Evolutionary conservation across 1,140 invertebrate genomes (phyloP), one percentile per base, ranked within the genome.

Genomic region (Camponotus vicinus): DNA sequence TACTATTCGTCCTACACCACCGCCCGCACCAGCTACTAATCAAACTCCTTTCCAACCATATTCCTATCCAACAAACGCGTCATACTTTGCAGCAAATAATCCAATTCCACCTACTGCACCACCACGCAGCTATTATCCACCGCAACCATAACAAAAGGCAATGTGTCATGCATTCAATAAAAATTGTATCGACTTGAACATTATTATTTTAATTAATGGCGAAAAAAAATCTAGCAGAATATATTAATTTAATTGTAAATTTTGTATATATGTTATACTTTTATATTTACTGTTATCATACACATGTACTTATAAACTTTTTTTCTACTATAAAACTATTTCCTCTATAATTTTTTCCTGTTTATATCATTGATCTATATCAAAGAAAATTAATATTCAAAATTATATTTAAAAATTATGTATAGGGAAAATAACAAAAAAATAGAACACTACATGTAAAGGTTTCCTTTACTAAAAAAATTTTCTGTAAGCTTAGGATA

Each of bases 381-480:
- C 21, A 40, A 59, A 40, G 34, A 57, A 11, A 57, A 61, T 76
- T 49, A 45, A 15, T 71, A n/a, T 59, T 71, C 0, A 2, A 37
- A 8, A 21, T 11, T 18, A 21, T 27, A 13, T 66, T 76, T 27
- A 32, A 21, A 64, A 3, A 40, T 69, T 32, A 55, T 57, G 0
- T 21, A 13, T 3, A 37, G 18, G 1, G 27, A 59, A 52, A 77
- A 63, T 78, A 15, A 52, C 49, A 4, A 66, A 27, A 27, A 27
- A 18, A 11, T n/a, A 18, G 8, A 27, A 55, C 18, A 7, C 71
- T 92, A 95, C 92, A 94, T 92, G 66, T 95, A 95, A 77, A 95
- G 92, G 73, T 95, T 95, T 85, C 94, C 94, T 94, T 95, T 95
- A 93, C 92, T 93, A 70, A 93, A 94, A 83, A 91, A 92, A n/a